phyloP scores from a whole-genome alignment of 2,888 invertebrate genomes.

The Erebia ligea region DNA sequence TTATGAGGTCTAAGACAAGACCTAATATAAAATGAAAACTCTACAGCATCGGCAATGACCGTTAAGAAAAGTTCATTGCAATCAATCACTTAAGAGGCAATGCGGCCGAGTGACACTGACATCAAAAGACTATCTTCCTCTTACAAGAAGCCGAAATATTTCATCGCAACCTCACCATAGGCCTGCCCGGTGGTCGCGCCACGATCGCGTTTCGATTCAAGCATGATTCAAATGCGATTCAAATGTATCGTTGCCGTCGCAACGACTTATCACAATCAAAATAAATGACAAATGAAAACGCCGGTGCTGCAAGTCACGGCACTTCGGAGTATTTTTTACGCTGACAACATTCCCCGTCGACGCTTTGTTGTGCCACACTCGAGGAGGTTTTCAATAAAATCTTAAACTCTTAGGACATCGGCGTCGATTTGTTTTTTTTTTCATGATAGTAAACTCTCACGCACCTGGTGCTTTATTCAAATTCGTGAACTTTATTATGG shows the following conservation, averaged over 20 bases:
- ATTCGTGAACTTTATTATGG: neutral
- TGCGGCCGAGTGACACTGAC: no score
- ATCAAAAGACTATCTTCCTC: no score
- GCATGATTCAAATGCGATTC: conserved; percentile 17
- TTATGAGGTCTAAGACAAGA: no score
- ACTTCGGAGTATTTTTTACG: conserved; percentile 62
- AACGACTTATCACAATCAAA: conserved; percentile 81
- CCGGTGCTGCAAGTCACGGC: conserved; percentile 77
- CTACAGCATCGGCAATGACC: no score
- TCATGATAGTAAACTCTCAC: conserved; percentile 68
- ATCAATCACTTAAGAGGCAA: no score
- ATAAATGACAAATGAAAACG: conserved; percentile 83
- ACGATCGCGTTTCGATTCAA: conserved; percentile 36
- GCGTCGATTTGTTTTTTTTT: conserved; percentile 64
- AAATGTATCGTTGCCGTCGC: conserved; percentile 52
- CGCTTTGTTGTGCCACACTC: conserved; percentile 72
- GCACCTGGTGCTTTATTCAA: conserved; percentile 64
- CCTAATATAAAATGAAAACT: neutral
- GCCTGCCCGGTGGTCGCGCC: conserved; percentile 43
- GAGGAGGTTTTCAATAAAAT: conserved; percentile 75
- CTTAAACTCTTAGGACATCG: conserved; percentile 65
- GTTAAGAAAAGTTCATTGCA: no score
- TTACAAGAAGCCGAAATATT: no score
- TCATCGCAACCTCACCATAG: neutral
- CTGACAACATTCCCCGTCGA: conserved; percentile 66